These are phyloP conservation scores for Peromyscus nudipes DNA, from an alignment of 2,797 vertebrate species.

Conservation along the genomic window DNA sequence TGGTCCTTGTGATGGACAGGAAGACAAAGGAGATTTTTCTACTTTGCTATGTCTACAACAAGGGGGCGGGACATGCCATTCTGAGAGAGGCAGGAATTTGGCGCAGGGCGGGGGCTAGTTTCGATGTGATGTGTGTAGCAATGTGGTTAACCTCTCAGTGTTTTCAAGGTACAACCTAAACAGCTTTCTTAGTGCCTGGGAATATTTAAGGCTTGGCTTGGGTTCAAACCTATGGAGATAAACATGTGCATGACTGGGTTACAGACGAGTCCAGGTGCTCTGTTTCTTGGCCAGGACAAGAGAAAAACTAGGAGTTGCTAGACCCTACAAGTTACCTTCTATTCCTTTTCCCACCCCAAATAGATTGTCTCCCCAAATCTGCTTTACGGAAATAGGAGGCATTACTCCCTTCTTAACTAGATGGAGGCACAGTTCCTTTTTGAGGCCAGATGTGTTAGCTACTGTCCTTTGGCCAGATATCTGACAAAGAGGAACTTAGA, in stretches of 20 bases:
- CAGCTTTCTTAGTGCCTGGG: background rate
- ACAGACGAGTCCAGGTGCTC: background rate
- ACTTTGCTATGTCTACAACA: background rate
- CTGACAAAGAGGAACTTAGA: background rate
- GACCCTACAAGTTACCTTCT: background rate
- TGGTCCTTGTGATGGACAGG: background rate
- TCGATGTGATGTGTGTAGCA: background rate
- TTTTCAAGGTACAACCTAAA: background rate
- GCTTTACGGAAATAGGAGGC: no score
- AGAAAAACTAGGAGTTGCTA: background rate
- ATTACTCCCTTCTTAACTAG: background rate
- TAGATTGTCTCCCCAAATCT: background rate
- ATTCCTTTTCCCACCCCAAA: background rate
- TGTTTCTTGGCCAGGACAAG: background rate
- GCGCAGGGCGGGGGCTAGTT: background rate
- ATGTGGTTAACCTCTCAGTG: background rate
- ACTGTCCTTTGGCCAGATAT: background rate
- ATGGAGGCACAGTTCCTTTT: background rate
- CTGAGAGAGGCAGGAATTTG: background rate
- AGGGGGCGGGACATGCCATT: background rate
- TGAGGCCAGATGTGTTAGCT: background rate
- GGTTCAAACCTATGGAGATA: background rate
- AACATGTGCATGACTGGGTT: background rate
- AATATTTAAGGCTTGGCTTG: background rate
- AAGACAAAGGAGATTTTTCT: background rate